Evolutionary conservation across 2,888 invertebrate genomes (phyloP).

Genomic region (Zele albiditarsus): DNA sequence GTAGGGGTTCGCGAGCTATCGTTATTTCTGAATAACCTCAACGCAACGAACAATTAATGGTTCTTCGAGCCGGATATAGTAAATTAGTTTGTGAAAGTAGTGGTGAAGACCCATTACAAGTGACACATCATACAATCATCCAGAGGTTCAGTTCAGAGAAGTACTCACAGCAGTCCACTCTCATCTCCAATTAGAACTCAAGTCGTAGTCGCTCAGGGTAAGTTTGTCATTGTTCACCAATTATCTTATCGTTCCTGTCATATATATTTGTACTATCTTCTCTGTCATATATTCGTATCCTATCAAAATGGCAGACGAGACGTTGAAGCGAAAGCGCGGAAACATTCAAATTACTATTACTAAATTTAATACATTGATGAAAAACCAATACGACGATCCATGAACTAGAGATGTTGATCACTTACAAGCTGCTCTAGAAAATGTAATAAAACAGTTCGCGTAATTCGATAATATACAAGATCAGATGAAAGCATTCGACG

Average conservation of each 20-base stretch:
- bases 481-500: constrained; percentile 24
- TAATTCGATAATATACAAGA: constrained; percentile 30
- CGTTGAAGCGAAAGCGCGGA: neutral
- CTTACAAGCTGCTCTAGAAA: constrained; percentile 26
- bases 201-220: neutral
- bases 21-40: too few relatives aligned
- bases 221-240: constrained; percentile 3
- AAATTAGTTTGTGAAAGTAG: neutral
- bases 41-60: constrained; percentile 37
- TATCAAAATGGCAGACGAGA: neutral
- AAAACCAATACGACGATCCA: neutral
- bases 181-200: too few relatives aligned
- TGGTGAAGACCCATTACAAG: too few relatives aligned
- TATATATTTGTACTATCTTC: neutral
- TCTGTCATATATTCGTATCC: neutral
- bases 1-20: too few relatives aligned
- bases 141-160: too few relatives aligned
- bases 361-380: neutral
- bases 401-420: constrained; percentile 3
- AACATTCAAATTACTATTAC: constrained; percentile 13
- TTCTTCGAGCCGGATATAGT: constrained; percentile 41
- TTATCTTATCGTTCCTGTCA: too few relatives aligned
- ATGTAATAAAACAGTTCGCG: constrained; percentile 5
- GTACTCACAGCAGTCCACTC: too few relatives aligned
- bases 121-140: too few relatives aligned